A percentile compares a stretch with the other conserved stretches of the same genome.
Conservation (phyloP, 2,113 vertebrate genomes). For the Gavia stellata region DNA sequence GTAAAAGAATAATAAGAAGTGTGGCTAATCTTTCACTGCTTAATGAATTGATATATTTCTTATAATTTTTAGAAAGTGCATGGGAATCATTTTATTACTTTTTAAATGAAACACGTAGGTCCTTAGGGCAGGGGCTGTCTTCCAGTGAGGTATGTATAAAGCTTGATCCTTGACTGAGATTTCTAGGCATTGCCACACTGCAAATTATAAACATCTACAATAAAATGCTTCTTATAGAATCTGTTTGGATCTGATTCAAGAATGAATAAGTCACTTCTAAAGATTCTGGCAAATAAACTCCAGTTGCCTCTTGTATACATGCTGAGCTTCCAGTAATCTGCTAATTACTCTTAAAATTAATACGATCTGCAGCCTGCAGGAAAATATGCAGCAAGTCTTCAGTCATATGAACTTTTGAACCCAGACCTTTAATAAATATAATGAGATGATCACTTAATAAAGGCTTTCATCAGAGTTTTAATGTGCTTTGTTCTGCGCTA, state of each 20-base stretch:
- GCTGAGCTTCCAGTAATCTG: neutral
- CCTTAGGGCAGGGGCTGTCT: neutral
- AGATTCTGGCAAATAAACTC: neutral
- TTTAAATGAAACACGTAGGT: neutral
- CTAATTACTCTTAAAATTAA: constrained; percentile 7
- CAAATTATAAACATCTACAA: neutral
- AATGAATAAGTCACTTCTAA: neutral
- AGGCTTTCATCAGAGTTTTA: neutral
- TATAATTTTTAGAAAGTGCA: neutral
- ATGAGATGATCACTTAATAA: neutral
- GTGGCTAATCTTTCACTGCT: neutral
- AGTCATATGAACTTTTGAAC: neutral
- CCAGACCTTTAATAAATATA: neutral
- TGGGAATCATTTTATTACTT: neutral
- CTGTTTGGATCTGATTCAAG: neutral
- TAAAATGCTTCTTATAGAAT: neutral
- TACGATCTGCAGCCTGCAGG: neutral
- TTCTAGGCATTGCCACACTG: neutral
- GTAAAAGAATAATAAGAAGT: neutral
- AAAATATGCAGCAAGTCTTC: neutral
- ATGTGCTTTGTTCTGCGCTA: neutral
- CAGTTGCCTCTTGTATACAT: neutral
- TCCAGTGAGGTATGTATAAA: neutral
- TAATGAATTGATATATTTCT: neutral
- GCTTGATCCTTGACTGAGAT: neutral